A percentile compares a stretch with the other conserved stretches of the same genome.
Conservation (phyloP, 2,888 invertebrate genomes). For the Germaria angustata region DNA sequence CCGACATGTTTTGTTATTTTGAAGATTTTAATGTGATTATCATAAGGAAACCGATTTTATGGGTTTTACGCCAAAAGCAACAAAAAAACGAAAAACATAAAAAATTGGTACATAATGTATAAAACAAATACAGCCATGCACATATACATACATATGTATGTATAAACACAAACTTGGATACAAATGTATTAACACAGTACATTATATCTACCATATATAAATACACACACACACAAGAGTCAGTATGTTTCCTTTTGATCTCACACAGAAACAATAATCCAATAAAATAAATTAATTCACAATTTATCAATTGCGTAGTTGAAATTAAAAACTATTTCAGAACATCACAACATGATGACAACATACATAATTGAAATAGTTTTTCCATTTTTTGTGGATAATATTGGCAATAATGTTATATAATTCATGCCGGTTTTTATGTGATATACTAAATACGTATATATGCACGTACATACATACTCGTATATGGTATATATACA, state of each 20-base stretch:
- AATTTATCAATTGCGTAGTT: conserved; percentile 24
- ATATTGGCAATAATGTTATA: no score
- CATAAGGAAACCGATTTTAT: background rate
- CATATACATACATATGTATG: background rate
- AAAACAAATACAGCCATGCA: background rate
- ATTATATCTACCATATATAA: background rate
- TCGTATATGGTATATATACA: no score
- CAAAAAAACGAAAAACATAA: no score
- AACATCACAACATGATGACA: background rate
- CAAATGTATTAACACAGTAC: background rate
- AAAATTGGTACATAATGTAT: no score
- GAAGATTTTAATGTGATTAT: background rate
- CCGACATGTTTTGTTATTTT: background rate
- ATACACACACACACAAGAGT: background rate
- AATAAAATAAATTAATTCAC: conserved; percentile 17
- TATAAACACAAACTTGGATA: background rate
- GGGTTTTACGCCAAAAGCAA: background rate
- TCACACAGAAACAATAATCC: background rate
- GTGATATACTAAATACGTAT: no score
- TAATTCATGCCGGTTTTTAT: no score
- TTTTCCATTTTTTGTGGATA: no score
- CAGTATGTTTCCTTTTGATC: background rate
- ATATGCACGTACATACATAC: no score
- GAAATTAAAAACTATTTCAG: background rate
- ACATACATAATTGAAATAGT: no score